Conservation (phyloP, 2,888 invertebrate species). For the Choreutis nemorana region DNA sequence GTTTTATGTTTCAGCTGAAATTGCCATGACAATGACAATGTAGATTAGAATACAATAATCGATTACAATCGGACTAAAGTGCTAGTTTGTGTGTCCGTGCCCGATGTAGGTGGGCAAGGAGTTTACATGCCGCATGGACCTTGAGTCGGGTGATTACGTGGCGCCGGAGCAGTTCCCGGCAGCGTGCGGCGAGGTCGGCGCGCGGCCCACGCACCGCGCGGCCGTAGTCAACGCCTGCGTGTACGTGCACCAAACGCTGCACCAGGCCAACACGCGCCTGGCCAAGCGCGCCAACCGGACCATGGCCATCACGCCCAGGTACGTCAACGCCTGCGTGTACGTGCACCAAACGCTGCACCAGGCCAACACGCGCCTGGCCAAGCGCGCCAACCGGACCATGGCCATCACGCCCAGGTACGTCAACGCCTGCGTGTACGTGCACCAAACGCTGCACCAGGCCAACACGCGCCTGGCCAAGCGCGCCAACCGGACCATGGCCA, state of each 20-base stretch:
- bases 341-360: background rate
- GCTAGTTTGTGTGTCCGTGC: too few species aligned
- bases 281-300: conserved; percentile 93
- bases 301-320: conserved; percentile 96
- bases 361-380: background rate
- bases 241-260: conserved; percentile 96
- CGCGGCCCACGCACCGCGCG: conserved; percentile 85
- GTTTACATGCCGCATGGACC: conserved; percentile 94
- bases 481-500: background rate
- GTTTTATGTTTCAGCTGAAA: background rate
- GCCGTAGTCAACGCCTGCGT: conserved; percentile 99
- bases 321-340: too few species aligned
- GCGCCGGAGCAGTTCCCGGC: conserved; percentile 92
- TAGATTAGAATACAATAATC: background rate
- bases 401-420: background rate
- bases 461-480: background rate
- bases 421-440: background rate
- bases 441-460: too few species aligned
- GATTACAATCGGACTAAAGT: too few species aligned
- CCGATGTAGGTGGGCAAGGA: conserved; percentile 85
- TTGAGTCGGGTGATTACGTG: conserved; percentile 86
- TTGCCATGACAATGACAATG: background rate
- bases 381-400: background rate
- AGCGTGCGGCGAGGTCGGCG: conserved; percentile 78
- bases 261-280: conserved; percentile 90